Base-by-base conservation (phyloP, 2,113 vertebrate species). In the Eublepharis macularius region DNA sequence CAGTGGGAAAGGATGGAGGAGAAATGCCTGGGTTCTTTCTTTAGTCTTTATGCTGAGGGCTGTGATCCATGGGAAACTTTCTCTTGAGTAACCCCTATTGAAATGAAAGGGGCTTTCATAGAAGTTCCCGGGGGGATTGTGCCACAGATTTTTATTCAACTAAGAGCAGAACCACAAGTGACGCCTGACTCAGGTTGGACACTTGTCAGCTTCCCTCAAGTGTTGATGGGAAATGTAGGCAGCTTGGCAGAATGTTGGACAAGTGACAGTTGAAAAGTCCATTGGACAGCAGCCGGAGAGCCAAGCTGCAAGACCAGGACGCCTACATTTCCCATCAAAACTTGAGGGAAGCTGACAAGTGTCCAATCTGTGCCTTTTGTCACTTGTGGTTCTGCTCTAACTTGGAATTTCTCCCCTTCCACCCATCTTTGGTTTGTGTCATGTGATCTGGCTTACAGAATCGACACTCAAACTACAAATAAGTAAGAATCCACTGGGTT, bases 401-500 rank as follows among this genome's bases (percentile, higher is more conserved):
- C n/a, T n/a, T n/a, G n/a, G n/a, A 10, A 45, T 47, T 7, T 75
- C 19, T 29, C 73, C 45, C 43, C 4, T 41, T 3, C 43, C 2
- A 39, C 8, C 7, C 70, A 75, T 57, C 51, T 84, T 93, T 86
- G 84, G 89, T 89, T 92, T 91, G 89, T 85, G 88, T 91, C 87
- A 89, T 89, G 80, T 92, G 91, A 95, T 89, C 89, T 32, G 21
- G 11, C 8, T 93, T 91, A 93, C 87, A 86, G 87, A 76, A 24
- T 82, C 90, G 90, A 75, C 92, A 93, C 36, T 93, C 90, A 93
- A 86, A 86, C 54, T 80, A 88, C 68, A 90, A 91, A 87, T 91
- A 88, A 86, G 85, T 82, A 91, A 54, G 72, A 83, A 81, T 70
- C 80, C 5, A 0, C 87, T 80, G 65, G 1, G 54, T 57, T 57